Base-by-base conservation (phyloP, 2,797 vertebrate genomes). In the Masticophis lateralis region DNA sequence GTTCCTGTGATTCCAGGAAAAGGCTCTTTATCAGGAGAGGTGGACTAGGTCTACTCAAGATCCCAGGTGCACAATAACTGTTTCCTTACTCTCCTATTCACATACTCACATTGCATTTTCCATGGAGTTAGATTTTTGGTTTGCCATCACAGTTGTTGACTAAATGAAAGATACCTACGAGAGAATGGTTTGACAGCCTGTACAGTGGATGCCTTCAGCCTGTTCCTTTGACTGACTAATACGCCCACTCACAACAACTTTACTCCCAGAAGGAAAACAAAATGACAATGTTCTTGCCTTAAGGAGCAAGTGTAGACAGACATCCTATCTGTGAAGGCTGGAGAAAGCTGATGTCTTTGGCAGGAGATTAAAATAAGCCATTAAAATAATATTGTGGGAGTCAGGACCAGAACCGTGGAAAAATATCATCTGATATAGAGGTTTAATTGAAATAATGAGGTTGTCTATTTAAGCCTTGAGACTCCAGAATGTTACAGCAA, bases 91-190 rank as follows among this genome's bases (percentile, higher is more conserved):
- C 13, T 5, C 8, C 53, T 66, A 18, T 32, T 43, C 37, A 37
- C 37, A 37, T 57, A 18, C 53, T 43, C 37, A 37, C 25, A 37
- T 57, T 94, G 55, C 37, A 18, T 87, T 14, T 3, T 57, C 94
- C 69, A 92, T 9, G 51, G 18, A 63, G 37, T 74, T 47, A 11
- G 37, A 83, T 86, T 94, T 94, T 89, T 91, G 91, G 91, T 92
- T 93, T 95, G 94, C 94, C 95, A 0, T 0, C 91, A 86, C 74
- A 28, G 92, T 87, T 93, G 94, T 90, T 13, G 87, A 69, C 61
- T 91, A 96, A 94, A 95, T 96, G 97, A 97, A 97, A 97, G 96
- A 95, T 97, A 95, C 96, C 2, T 95, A 95, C 95, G 94, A 91
- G 86, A 92, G 94, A 95, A 95, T 93, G 92, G 61, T 88, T 95